These are phyloP conservation scores for Rana temporaria DNA, from an alignment of 2,113 vertebrate genomes.

Conservation along the genomic window DNA sequence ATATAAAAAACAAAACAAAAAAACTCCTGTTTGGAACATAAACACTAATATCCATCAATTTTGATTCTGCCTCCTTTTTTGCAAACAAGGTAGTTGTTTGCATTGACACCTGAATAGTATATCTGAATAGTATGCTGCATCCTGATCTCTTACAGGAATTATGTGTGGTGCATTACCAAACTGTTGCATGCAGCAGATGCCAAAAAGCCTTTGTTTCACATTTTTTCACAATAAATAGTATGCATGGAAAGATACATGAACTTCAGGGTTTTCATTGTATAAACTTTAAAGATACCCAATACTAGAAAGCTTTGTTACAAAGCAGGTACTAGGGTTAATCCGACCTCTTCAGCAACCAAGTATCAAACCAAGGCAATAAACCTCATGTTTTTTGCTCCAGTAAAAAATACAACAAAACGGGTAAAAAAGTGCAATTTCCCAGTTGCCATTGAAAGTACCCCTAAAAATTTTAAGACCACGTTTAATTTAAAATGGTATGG, in stretches of 20 bases:
- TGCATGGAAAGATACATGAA: neutral
- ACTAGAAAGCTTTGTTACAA: conserved; percentile 30
- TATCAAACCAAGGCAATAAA: too few relatives aligned
- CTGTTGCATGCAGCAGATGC: neutral
- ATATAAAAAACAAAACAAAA: too few relatives aligned
- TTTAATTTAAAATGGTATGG: neutral
- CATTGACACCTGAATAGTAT: too few relatives aligned
- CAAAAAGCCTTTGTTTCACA: neutral
- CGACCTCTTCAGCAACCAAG: neutral
- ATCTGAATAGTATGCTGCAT: too few relatives aligned
- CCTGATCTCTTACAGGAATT: too few relatives aligned
- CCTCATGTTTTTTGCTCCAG: neutral
- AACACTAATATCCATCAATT: too few relatives aligned
- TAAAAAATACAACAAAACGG: neutral
- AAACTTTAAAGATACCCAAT: neutral
- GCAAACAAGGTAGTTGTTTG: too few relatives aligned
- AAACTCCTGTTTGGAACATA: too few relatives aligned
- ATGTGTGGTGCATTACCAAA: too few relatives aligned
- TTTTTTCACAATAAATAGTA: conserved; percentile 46
- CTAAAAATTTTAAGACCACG: neutral
- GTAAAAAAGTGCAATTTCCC: neutral
- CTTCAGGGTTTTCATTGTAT: conserved; percentile 2
- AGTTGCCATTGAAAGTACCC: conserved; percentile 1
- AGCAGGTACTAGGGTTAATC: conserved; percentile 1
- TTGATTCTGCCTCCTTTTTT: too few relatives aligned